phyloP scores from a whole-genome alignment of 2,888 invertebrate species.

The Eupithecia subfuscata region DNA sequence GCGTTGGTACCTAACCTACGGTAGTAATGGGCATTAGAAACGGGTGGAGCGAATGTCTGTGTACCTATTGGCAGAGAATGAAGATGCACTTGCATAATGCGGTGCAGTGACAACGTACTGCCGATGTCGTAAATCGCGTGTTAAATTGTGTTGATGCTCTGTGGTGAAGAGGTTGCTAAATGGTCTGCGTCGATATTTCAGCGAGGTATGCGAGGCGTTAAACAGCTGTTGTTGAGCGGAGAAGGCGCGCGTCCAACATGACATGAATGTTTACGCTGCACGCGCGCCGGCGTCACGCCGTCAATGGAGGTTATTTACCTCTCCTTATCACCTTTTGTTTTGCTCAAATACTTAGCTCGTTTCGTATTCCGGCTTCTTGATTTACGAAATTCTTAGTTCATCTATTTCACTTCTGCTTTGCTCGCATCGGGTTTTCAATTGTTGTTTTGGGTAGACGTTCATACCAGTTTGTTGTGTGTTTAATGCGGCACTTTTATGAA shows the following conservation, averaged over 20 bases:
- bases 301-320: conserved; percentile 83
- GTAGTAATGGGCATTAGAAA: conserved; percentile 68
- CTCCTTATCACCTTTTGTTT: conserved; percentile 83
- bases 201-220: conserved; percentile 66
- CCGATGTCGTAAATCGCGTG: conserved; percentile 46
- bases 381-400: conserved; percentile 31
- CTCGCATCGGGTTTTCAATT: background rate
- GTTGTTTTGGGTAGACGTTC: background rate
- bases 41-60: conserved; percentile 64
- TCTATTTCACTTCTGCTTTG: conserved; percentile 7
- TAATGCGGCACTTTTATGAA: conserved; percentile 5
- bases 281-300: conserved; percentile 66
- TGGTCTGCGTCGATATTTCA: conserved; percentile 67
- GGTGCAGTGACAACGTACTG: conserved; percentile 24
- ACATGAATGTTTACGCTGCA: conserved; percentile 51
- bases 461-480: conserved; percentile 3
- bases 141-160: conserved; percentile 50
- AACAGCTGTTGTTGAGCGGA: conserved; percentile 65
- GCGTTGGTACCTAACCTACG: conserved; percentile 51
- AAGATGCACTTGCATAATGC: conserved; percentile 43
- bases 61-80: conserved; percentile 48
- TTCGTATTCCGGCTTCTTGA: conserved; percentile 50
- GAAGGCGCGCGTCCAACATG: conserved; percentile 47
- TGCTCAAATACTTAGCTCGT: conserved; percentile 76
- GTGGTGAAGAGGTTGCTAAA: conserved; percentile 48